Evolutionary conservation across 1,140 invertebrate genomes (phyloP).

Genomic region (Periplaneta americana): DNA sequence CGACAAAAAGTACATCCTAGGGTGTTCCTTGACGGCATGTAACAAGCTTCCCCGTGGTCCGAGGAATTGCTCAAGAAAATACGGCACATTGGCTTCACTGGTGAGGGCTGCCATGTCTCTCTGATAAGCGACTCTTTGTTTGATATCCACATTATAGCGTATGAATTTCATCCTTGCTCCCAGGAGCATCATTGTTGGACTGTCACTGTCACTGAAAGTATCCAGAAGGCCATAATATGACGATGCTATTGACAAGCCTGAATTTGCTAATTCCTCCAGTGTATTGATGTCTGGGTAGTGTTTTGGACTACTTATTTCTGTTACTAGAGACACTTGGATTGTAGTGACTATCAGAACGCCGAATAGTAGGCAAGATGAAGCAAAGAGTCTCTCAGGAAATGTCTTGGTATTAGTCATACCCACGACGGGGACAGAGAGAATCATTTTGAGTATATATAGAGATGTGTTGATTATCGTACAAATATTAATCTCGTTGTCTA

Average conservation of each 20-base stretch:
- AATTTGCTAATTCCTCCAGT: not conserved
- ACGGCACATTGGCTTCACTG: not conserved
- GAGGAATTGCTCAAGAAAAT: not conserved
- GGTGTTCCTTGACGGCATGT: not conserved
- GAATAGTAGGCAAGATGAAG: not conserved
- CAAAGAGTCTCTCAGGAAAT: not conserved
- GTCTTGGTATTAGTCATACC: not conserved
- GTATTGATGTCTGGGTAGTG: not conserved
- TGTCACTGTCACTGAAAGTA: not conserved
- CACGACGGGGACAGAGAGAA: not conserved
- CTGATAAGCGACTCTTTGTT: not conserved
- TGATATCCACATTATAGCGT: not conserved
- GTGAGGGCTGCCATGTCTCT: not conserved
- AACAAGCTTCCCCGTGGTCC: not conserved
- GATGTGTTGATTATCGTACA: not conserved
- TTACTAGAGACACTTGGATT: not conserved
- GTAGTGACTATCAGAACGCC: not conserved
- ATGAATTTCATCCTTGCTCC: not conserved
- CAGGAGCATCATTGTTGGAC: not conserved
- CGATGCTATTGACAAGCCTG: not conserved
- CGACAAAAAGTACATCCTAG: not conserved
- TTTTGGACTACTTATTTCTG: not conserved
- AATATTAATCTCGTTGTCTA: not conserved
- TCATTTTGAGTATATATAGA: not conserved
- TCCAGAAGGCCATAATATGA: not conserved